A percentile compares a stretch with the other conserved stretches of the same genome.
phyloP scores from a whole-genome alignment of 2,888 invertebrate genomes.

The Schrankia costaestrigalis region DNA sequence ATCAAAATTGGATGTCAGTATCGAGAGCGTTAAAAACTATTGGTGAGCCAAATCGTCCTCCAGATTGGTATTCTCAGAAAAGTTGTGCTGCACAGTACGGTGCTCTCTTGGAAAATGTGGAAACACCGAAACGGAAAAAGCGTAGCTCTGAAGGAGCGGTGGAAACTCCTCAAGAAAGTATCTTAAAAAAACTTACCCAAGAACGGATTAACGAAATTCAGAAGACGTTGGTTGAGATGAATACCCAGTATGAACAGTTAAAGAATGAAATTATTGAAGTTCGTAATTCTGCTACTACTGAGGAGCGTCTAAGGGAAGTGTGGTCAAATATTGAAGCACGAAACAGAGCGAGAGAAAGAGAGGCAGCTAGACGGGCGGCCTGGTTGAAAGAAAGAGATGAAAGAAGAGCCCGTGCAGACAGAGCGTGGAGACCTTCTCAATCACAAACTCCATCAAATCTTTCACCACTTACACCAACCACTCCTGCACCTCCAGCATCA shows the following conservation, averaged over 20 bases:
- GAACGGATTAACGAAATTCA: constrained; percentile 90
- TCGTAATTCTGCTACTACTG: constrained; percentile 77
- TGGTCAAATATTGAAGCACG: constrained; percentile 87
- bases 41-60: constrained; percentile 86
- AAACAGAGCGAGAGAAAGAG: constrained; percentile 85
- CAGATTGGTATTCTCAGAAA: constrained; percentile 93
- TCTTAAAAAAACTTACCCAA: constrained; percentile 87
- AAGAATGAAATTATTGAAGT: constrained; percentile 80
- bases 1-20: constrained; percentile 96
- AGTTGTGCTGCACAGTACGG: constrained; percentile 94
- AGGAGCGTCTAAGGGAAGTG: constrained; percentile 87
- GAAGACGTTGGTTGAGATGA: constrained; percentile 84
- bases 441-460: constrained; percentile 42
- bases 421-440: constrained; percentile 78
- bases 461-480: constrained; percentile 52
- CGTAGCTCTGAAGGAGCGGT: constrained; percentile 81
- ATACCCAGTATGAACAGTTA: constrained; percentile 86
- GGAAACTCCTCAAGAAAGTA: constrained; percentile 87
- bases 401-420: constrained; percentile 81
- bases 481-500: constrained; percentile 81
- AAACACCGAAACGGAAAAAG: constrained; percentile 92
- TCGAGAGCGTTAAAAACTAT: constrained; percentile 89
- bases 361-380: constrained; percentile 81
- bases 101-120: constrained; percentile 88
- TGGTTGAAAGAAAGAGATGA: constrained; percentile 85